Evolutionary conservation across 2,113 vertebrate species (phyloP).

Genomic region (Pseudolaguvia tuberculata): DNA sequence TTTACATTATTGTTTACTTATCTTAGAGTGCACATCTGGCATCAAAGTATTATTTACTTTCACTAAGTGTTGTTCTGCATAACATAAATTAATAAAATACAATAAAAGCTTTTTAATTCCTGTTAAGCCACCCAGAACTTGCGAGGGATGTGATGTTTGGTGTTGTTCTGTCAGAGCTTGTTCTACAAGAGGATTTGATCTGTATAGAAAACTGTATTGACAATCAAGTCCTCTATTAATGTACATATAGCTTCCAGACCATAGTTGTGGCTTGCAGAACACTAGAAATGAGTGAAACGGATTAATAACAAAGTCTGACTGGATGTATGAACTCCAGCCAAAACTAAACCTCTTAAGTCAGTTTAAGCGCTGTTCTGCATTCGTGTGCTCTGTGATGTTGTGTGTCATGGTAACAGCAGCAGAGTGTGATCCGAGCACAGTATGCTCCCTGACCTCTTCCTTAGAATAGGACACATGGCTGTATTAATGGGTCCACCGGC

Average conservation of each 20-base stretch:
- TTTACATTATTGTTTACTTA: background rate
- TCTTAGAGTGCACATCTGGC: background rate
- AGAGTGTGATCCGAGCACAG: constrained; percentile 18
- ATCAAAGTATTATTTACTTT: background rate
- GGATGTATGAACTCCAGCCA: constrained; percentile 14
- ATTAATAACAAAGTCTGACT: constrained; percentile 10
- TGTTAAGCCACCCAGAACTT: background rate
- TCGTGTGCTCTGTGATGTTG: constrained; percentile 13
- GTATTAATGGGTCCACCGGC: constrained; percentile 18
- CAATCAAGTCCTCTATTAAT: background rate
- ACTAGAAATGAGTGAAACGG: background rate
- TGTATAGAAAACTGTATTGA: constrained; percentile 5
- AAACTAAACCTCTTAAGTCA: constrained; percentile 23
- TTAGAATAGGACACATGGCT: constrained; percentile 11
- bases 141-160: background rate
- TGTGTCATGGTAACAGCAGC: constrained; percentile 29
- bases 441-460: constrained; percentile 8
- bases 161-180: background rate
- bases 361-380: background rate
- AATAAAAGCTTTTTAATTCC: background rate
- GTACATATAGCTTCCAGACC: background rate
- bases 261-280: background rate
- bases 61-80: background rate
- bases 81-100: background rate
- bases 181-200: background rate